Evolutionary conservation across 2,888 invertebrate species (phyloP).

Genomic region (Cantharis flavilabris): DNA sequence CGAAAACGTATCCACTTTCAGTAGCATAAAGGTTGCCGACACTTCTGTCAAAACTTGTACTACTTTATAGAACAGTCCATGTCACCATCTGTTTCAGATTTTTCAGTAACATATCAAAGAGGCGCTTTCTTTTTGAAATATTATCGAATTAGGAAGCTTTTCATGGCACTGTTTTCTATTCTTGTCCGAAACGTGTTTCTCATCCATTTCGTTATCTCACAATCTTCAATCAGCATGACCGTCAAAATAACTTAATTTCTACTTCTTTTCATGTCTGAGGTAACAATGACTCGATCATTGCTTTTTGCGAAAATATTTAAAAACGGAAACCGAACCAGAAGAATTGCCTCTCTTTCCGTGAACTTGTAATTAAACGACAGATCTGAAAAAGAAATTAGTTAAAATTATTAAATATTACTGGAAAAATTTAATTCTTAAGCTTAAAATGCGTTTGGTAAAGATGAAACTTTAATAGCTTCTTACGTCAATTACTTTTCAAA

Average conservation of each 20-base stretch:
- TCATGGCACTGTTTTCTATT: constrained; percentile 21
- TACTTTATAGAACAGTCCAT: constrained; percentile 44
- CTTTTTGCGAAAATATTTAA: constrained; percentile 32
- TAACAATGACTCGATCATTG: constrained; percentile 11
- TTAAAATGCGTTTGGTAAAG: not conserved
- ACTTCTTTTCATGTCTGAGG: constrained; percentile 19
- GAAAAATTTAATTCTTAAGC: not conserved
- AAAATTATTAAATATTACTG: not conserved
- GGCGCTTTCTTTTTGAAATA: constrained; percentile 21
- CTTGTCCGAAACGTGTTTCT: constrained; percentile 10
- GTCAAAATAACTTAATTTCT: constrained; percentile 14
- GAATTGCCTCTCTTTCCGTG: constrained; percentile 5
- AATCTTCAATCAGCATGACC: constrained; percentile 13
- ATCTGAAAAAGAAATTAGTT: not conserved
- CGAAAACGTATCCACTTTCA: constrained; percentile 25
- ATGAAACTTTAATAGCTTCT: not conserved
- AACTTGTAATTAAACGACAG: not conserved
- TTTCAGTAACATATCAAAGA: constrained; percentile 34
- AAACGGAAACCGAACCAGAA: constrained; percentile 39
- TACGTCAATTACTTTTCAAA: constrained; percentile 8
- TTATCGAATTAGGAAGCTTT: constrained; percentile 22
- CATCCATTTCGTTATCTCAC: constrained; percentile 18
- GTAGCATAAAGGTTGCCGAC: constrained; percentile 34
- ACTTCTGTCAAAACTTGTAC: constrained; percentile 32
- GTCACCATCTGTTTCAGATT: constrained; percentile 40